These are phyloP conservation scores for Myotis planiceps DNA, from an alignment of 2,797 vertebrate species.

Conservation along the genomic window DNA sequence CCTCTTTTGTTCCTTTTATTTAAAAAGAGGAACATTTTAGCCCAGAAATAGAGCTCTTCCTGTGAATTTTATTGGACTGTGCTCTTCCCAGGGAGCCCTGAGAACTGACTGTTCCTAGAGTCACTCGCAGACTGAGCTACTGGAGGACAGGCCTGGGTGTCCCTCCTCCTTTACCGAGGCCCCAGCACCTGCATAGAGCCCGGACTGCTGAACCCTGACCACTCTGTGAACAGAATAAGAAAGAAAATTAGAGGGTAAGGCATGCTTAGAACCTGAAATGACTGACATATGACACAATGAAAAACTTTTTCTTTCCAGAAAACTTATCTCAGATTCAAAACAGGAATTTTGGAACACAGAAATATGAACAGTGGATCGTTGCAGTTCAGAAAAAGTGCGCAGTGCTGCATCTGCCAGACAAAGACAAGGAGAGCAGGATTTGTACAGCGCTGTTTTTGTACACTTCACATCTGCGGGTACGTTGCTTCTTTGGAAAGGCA, in stretches of 20 bases:
- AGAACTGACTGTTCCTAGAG: not conserved
- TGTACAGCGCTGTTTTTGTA: slow-evolving; percentile 88
- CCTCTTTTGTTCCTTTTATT: not conserved
- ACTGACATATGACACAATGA: not conserved
- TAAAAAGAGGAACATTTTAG: not conserved
- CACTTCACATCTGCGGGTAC: slow-evolving; percentile 88
- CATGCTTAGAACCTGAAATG: not conserved
- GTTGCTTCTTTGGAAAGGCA: not conserved
- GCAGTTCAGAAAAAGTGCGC: slow-evolving; percentile 85
- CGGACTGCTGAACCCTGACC: not conserved
- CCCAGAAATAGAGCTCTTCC: not conserved
- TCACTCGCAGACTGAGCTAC: not conserved
- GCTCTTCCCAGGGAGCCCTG: not conserved
- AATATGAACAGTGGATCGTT: slow-evolving; percentile 89
- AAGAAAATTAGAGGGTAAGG: not conserved
- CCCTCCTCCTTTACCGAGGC: not conserved
- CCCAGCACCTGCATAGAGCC: not conserved
- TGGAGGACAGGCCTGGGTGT: not conserved
- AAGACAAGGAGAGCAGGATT: slow-evolving; percentile 86
- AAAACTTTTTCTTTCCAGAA: slow-evolving; percentile 74
- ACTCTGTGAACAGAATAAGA: not conserved
- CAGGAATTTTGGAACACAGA: slow-evolving; percentile 86
- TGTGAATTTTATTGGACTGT: not conserved
- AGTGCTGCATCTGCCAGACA: slow-evolving; percentile 82
- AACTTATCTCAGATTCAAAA: slow-evolving; percentile 79